These are phyloP conservation scores for Zaprionus lachaisei DNA, from an alignment of 1,140 invertebrate species.

Conservation along the genomic window DNA sequence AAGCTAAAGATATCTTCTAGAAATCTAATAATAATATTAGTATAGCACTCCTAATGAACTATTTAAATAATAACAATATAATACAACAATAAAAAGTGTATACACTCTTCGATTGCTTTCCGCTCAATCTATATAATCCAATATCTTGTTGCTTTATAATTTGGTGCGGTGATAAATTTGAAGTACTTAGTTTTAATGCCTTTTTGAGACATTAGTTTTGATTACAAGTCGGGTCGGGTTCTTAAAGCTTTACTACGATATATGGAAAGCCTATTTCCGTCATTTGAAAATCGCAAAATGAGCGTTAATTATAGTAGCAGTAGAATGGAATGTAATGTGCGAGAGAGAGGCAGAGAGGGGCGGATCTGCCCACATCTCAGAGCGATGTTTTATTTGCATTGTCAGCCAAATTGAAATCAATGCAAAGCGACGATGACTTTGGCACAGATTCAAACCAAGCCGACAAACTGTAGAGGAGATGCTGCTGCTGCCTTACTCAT, in stretches of 20 bases:
- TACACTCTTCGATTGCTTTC: neutral
- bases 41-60: no score
- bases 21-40: no score
- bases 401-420: constrained; percentile 36
- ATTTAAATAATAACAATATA: no score
- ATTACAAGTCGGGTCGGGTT: constrained; percentile 52
- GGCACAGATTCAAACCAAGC: constrained; percentile 11
- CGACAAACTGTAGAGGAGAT: neutral
- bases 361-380: constrained; percentile 22
- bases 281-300: constrained; percentile 35
- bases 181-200: constrained; percentile 66
- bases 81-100: neutral
- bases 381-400: constrained; percentile 24
- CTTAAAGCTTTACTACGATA: constrained; percentile 22
- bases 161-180: constrained; percentile 60
- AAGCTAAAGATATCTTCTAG: no score
- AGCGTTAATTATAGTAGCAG: constrained; percentile 22
- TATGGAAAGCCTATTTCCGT: constrained; percentile 49
- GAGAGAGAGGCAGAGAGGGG: neutral
- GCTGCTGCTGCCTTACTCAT: neutral
- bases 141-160: constrained; percentile 28
- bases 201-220: constrained; percentile 63
- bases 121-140: neutral
- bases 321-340: constrained; percentile 15
- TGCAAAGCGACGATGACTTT: constrained; percentile 32